Base-by-base conservation (phyloP, 1,140 invertebrate species). In the Andrena cerasifolii region DNA sequence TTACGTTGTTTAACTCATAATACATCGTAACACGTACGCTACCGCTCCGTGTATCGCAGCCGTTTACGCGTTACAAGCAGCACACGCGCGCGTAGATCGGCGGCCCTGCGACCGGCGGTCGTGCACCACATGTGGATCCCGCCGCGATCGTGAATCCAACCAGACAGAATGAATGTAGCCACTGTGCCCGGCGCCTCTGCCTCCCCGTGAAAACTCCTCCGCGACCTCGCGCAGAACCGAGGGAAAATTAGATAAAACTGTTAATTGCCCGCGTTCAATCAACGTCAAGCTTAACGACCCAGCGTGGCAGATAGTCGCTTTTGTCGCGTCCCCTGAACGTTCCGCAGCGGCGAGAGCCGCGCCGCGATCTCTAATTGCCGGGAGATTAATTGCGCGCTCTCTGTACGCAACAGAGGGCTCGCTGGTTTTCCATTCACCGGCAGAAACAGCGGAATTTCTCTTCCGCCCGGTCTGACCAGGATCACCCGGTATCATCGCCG, bases 1-100 rank as follows among this genome's bases (percentile, higher is more conserved):
- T 90, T 89, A 88, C 86, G 88, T 84, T 88, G 85, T 88, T 88
- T 85, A 87, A 84, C 85, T 86, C 87, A 80, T 86, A 86, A 87
- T 86, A 88, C 86, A 84, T 76, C 62, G 79, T 81, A 88, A 87
- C 87, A 79, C 67, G 66, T 85, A 82, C 66, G 77, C 80, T 78
- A 74, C 68, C 70, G 79, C 78, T 56, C 47, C 77, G 58, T 79
- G 76, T 85, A 78, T 78, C 78, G 72, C 79, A 77, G 75, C 51
- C 83, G 67, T 85, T 85, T 85, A 85, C 83, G 84, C 70, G 83
- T 76, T 85, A 82, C 84, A 54, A 79, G 80, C 80, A 56, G 45
- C 59, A 21, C 26, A 18, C 45, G 61, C 43, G 33, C 47, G 59
- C 10, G 4, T 40, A 10, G 61, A 1, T 43, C 51, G 21, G 6